These are phyloP conservation scores for Cactoblastis cactorum DNA, from an alignment of 2,888 invertebrate genomes.

Conservation along the genomic window DNA sequence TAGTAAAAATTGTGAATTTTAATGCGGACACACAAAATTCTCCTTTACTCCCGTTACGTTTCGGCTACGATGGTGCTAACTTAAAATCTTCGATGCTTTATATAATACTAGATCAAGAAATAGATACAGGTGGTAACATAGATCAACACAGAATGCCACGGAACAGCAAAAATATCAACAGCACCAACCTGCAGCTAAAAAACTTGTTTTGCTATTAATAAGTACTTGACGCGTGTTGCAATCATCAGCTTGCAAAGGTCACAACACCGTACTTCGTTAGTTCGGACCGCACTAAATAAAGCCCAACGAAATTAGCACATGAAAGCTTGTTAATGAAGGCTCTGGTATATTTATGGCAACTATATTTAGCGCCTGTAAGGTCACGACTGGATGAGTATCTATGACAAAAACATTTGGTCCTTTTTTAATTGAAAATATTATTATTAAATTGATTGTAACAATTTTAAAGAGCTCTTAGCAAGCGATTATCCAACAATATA, in stretches of 20 bases:
- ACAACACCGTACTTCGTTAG: constrained; percentile 5
- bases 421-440: background rate
- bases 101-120: no score
- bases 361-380: background rate
- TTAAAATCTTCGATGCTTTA: no score
- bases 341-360: background rate
- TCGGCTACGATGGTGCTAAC: no score
- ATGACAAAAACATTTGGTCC: background rate
- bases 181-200: constrained; percentile 5
- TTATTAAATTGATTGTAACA: no score
- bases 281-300: constrained; percentile 4
- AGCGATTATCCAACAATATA: no score
- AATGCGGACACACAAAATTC: no score
- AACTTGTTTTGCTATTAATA: constrained; percentile 7
- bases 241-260: background rate
- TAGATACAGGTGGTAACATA: no score
- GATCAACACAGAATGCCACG: background rate
- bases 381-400: background rate
- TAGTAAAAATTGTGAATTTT: no score
- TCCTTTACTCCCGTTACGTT: no score
- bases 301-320: constrained; percentile 10
- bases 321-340: constrained; percentile 12
- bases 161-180: background rate
- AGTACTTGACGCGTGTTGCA: constrained; percentile 4
- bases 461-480: no score